These are phyloP conservation scores for Syritta pipiens DNA, from an alignment of 2,888 invertebrate species.

Conservation along the genomic window DNA sequence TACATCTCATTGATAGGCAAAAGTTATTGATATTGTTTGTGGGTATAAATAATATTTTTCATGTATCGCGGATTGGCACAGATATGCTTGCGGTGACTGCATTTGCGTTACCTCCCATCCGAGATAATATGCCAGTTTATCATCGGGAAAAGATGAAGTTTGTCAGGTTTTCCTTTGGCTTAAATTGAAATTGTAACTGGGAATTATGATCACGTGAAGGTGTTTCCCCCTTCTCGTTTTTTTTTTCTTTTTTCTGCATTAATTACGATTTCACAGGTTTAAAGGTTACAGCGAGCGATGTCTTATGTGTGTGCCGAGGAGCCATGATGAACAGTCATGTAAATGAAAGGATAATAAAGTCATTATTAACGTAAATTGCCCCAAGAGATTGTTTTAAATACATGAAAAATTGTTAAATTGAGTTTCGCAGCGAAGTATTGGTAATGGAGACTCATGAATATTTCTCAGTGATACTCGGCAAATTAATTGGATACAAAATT, in stretches of 20 bases:
- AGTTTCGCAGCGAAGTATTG: too few relatives aligned
- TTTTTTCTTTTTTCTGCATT: conserved; percentile 3
- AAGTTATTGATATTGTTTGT: conserved; percentile 49
- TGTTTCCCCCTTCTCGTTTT: neutral
- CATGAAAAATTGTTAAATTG: neutral
- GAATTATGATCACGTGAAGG: conserved; percentile 18
- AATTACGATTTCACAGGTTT: conserved; percentile 14
- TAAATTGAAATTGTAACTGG: conserved; percentile 35
- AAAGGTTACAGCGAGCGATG: neutral
- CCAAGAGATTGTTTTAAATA: neutral
- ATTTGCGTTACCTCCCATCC: too few relatives aligned
- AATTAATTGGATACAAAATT: too few relatives aligned
- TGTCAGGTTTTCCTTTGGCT: conserved; percentile 5
- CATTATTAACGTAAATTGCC: conserved; percentile 4
- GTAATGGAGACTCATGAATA: too few relatives aligned
- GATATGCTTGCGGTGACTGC: too few relatives aligned
- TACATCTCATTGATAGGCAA: conserved; percentile 58
- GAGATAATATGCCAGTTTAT: neutral
- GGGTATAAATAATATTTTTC: conserved; percentile 44
- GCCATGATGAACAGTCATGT: neutral
- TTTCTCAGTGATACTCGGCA: too few relatives aligned
- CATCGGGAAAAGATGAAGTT: conserved; percentile 29
- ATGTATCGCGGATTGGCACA: neutral
- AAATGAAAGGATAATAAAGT: neutral
- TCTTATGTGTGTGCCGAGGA: neutral